Base-by-base conservation (phyloP, 2,113 vertebrate species). In the Chaetorhynchus papuensis region DNA sequence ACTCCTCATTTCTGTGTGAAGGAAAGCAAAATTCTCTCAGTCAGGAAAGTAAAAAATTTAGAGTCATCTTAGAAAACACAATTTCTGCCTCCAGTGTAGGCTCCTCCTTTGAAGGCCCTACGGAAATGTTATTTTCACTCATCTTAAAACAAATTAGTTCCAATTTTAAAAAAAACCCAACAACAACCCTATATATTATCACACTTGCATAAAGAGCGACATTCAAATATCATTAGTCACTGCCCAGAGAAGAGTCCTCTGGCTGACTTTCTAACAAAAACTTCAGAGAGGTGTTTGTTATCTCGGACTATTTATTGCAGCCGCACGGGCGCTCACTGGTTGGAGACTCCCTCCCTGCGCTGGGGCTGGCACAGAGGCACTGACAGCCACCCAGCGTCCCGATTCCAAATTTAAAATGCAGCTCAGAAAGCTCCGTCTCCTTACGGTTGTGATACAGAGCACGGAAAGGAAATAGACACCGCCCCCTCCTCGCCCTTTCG, bases 221-320 rank as follows among this genome's bases (percentile, higher is more conserved):
- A 64, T 92, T 94, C 83, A 95, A 68, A 60, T 65, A 90, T 76
- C 77, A 71, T 94, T 84, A 90, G 86, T 96, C 92, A 95, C 44
- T 61, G 61, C 83, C 60, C 83, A 50, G 90, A 83, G 84, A 13
- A 56, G 86, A 96, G 94, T 96, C 94, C 96, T 97, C 93, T 97
- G 92, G 96, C 92, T 96, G 96, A 95, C 92, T 96, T 97, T 97
- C 92, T 87, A 84, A 74, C 72, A 92, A 95, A 90, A 93, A 60
- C 77, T 94, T 71, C 31, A 21, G 69, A 26, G 93, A 96, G 92
- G 90, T 96, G 94, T 92, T 93, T 93, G 90, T 92, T 96, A 97
- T 96, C 96, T 96, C 83, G 15, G 83, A 92, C 92, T 96, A 93
- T 96, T 96, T 97, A 96, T 96, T 97, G 90, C 93, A 95, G 85